Conservation (phyloP, 2,888 invertebrate genomes). For the Antheraea yamamai region DNA sequence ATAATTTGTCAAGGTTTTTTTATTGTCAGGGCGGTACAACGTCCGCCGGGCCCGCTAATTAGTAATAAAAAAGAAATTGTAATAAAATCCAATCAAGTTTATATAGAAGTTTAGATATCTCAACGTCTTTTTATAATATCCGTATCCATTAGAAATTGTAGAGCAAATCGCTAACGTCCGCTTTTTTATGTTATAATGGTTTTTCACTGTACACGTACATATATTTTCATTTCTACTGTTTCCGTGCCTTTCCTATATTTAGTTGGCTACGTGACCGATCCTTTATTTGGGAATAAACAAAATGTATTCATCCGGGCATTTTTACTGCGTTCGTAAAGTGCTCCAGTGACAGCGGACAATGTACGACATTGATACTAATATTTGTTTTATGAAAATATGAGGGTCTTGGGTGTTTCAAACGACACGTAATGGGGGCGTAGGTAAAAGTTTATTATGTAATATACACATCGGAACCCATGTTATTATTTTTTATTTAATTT, state of each 20-base stretch:
- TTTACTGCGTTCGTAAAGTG: constrained; percentile 56
- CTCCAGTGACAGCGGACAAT: constrained; percentile 51
- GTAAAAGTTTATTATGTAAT: constrained; percentile 3
- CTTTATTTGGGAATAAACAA: constrained; percentile 53
- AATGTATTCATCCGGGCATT: constrained; percentile 42
- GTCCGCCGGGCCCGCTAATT: too few relatives aligned
- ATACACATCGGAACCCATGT: not conserved
- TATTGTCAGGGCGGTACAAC: too few relatives aligned
- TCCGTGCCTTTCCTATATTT: constrained; percentile 36
- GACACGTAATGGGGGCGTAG: constrained; percentile 15
- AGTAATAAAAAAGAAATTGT: too few relatives aligned
- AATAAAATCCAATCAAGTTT: too few relatives aligned
- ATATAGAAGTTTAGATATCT: not conserved
- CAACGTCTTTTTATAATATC: not conserved
- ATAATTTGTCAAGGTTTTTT: too few relatives aligned
- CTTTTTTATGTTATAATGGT: not conserved
- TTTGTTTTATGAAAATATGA: constrained; percentile 59
- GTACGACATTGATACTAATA: constrained; percentile 57
- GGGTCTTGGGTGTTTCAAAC: constrained; percentile 12
- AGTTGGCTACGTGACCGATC: constrained; percentile 53
- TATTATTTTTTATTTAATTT: not conserved
- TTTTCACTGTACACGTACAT: not conserved
- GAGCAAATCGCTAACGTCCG: not conserved
- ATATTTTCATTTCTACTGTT: constrained; percentile 27
- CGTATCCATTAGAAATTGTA: not conserved